Base-by-base conservation (phyloP, 2,888 invertebrate genomes). In the Drosophila aldrichi region DNA sequence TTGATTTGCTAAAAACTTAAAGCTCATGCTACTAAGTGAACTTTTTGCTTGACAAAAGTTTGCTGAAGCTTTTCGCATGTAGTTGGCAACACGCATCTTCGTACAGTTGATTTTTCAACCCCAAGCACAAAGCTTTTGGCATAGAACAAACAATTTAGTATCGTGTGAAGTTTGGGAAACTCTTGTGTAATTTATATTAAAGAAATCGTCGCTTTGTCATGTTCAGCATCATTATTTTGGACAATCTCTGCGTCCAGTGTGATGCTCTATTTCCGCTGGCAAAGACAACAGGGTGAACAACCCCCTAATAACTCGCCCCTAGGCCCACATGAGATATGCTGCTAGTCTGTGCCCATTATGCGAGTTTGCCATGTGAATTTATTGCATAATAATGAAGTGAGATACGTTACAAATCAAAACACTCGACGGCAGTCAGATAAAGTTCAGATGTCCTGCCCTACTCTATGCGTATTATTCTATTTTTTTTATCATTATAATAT, bases 401-500 rank as follows among this genome's bases (percentile, higher is more conserved):
- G 91, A 91, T 91, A 91, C 91, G 91, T 91, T 91, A 90, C 91
- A 91, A 91, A 91, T 91, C 91, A 91, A 91, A 91, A 90, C 91
- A 91, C 91, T 91, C 91, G 91, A 91, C 91, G 77, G 83, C 90
- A 90, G 88, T 89, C 64, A 87, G 85, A 83, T 83, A 88, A 87
- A 82, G 55, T 84, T 72, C 51, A 34, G 51, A 36, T 52, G 51
- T 34, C 34, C 4, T n/a, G 51, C 34, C 8, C 20, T 36, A 14
- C n/a, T 52, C 59, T 69, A 49, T 70, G 61, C 57, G 29, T 29
- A 29, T 29, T 29, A 29, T 29, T 29, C 32, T 49, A 60, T 64
- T 63, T 79, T 89, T 89, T 90, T 90, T 91, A 90, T 82, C 81
- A 91, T 90, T 88, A 70, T 82, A 87, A 89, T 90, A 80, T 77